Base-by-base conservation (phyloP, 2,113 vertebrate genomes). In the Lamprotornis superbus region DNA sequence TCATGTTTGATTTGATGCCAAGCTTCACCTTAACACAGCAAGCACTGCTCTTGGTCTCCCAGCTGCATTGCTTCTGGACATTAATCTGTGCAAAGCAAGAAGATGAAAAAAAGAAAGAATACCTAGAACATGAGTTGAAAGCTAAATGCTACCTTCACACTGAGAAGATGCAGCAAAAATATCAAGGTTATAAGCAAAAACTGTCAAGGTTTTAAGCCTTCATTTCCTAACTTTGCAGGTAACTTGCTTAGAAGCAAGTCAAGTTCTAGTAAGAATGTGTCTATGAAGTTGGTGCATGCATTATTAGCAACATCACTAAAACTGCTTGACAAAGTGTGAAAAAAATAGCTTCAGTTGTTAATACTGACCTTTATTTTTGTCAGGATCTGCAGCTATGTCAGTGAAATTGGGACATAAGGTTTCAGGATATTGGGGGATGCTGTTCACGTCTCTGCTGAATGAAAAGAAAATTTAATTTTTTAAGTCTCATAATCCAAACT, bases 341-440 rank as follows among this genome's bases (percentile, higher is more conserved):
- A 78, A 53, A 81, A 37, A 0, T 27, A 82, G 42, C 55, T 60
- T 70, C 12, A 14, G n/a, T 4, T 88, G 22, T 65, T 64, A 56
- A 30, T 27, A 92, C 98, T 97, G 87, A 99, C 99, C 99, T 97
- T 98, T 97, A 75, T 97, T 99, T 91, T 98, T 98, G 42, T 99
- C 98, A 63, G 97, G 91, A 90, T 98, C 98, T 71, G 98, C 95
- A 83, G 98, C 96, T 53, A 98, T 96, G 4, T 98, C 97, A 77
- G 98, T 97, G 86, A 99, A 99, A 96, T 89, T 98, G 37, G 98
- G 98, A 59, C 97, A 97, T 35, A 98, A 97, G 31, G 94, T 96
- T 75, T 98, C 98, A 74, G 95, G 70, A 52, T 97, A 98, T 0
- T 82, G 97, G 1, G 97, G 78, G 37, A 98, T 91, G 75, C 49